Evolutionary conservation across 2,797 vertebrate species (phyloP), one percentile per base, ranked within the genome.

Genomic region (Pteropus rufus): DNA sequence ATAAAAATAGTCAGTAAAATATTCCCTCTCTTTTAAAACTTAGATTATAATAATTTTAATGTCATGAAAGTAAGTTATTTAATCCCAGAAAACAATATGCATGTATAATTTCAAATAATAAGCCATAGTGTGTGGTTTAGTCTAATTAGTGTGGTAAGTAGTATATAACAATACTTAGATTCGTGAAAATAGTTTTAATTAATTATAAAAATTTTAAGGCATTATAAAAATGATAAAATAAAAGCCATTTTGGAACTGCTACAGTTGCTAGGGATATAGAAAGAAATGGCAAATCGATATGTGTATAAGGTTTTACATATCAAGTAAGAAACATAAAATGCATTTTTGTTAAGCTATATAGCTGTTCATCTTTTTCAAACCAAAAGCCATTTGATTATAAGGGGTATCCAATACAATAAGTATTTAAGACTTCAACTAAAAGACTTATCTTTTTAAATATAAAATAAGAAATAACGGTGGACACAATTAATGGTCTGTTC

Each of bases 31-130:
- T 54, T 75, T 93, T 91, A 91, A 83, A 89, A 85, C 29, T 91
- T 89, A 86, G 58, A 95, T 52, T 80, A 65, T 64, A 93, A 91
- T 49, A 80, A 95, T 86, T 93, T 93, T 46, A 92, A 49, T 76
- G 41, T 44, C 52, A 70, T 82, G 21, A 79, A 92, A 94, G 31
- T 91, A 69, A 95, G 81, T 83, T 64, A 93, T 83, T 85, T 86
- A 72, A 67, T 96, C 14, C 11, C 46, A 81, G 73, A 92, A 94
- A 69, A 96, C 26, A 89, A 77, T 34, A 79, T 58, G 49, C 39
- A 72, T 41, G 46, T 41, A 56, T 56, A 94, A 94, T 89, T 96
- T 95, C 65, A 95, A 96, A 93, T 70, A 94, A 87, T 81, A 96
- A 16, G 23, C 52, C 65, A 39, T 10, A 80, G 34, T 7, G 41